phyloP scores from a whole-genome alignment of 2,113 vertebrate genomes.

The Sylvilagus bachmani region DNA sequence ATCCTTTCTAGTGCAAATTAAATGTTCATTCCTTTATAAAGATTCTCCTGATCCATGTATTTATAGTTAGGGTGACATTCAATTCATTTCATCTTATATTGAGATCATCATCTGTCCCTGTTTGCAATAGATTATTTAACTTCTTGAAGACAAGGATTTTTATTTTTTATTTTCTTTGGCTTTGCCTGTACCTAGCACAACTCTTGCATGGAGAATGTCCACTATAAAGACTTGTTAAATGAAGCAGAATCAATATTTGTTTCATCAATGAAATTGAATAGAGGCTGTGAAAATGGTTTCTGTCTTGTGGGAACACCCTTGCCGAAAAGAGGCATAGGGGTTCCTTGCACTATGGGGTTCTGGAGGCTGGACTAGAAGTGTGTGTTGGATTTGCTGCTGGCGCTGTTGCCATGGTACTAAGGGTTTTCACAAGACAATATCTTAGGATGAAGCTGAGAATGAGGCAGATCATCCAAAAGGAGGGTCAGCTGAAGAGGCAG shows the following conservation, averaged over 20 bases:
- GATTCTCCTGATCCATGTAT: too few species aligned
- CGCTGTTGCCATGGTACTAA: background rate
- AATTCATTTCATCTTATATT: background rate
- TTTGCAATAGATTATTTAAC: background rate
- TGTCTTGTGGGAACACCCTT: background rate
- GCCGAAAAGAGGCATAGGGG: background rate
- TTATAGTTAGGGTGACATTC: background rate
- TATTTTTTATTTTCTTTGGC: slow-evolving; percentile 20
- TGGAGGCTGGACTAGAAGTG: background rate
- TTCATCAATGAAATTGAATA: background rate
- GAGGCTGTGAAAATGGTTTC: background rate
- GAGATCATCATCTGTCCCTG: background rate
- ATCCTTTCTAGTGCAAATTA: background rate
- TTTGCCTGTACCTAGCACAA: background rate
- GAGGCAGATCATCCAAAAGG: background rate
- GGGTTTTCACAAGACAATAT: background rate
- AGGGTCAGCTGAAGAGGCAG: background rate
- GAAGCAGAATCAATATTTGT: background rate
- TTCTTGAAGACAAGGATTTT: background rate
- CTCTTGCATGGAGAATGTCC: background rate
- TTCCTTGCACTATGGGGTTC: background rate
- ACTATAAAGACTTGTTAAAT: background rate
- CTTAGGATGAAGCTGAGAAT: background rate
- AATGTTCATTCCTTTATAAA: background rate
- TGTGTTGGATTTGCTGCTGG: background rate